These are phyloP conservation scores for Megastigmus dorsalis DNA, from an alignment of 2,888 invertebrate genomes.

Conservation along the genomic window DNA sequence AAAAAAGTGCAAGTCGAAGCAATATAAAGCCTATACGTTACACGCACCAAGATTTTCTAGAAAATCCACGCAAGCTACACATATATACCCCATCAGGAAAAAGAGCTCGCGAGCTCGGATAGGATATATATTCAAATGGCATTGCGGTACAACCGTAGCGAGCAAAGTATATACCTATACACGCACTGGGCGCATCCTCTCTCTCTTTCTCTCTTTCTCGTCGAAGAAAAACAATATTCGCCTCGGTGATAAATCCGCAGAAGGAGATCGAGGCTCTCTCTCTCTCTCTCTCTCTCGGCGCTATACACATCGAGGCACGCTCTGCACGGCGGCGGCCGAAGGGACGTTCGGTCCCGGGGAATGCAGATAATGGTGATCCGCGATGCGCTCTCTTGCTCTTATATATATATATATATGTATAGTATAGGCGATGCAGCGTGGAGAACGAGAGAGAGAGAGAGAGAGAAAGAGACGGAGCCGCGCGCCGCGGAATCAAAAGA, in stretches of 20 bases:
- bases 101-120: no score
- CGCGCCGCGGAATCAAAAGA: no score
- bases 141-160: conserved; percentile 14
- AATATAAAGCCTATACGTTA: no score
- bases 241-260: conserved; percentile 33
- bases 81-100: background rate
- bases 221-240: conserved; percentile 41
- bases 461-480: background rate
- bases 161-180: background rate
- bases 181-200: background rate
- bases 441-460: background rate
- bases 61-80: no score
- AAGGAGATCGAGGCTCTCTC: no score
- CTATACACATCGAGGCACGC: background rate
- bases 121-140: conserved; percentile 30
- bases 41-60: no score
- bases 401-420: no score
- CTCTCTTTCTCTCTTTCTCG: background rate
- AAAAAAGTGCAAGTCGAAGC: background rate
- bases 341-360: conserved; percentile 37
- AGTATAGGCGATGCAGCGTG: no score
- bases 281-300: no score
- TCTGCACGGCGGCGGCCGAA: no score
- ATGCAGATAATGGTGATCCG: conserved; percentile 53
- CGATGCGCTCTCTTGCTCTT: conserved; percentile 36